Conservation (phyloP, 2,888 invertebrate genomes). For the Argynnis bischoffii region DNA sequence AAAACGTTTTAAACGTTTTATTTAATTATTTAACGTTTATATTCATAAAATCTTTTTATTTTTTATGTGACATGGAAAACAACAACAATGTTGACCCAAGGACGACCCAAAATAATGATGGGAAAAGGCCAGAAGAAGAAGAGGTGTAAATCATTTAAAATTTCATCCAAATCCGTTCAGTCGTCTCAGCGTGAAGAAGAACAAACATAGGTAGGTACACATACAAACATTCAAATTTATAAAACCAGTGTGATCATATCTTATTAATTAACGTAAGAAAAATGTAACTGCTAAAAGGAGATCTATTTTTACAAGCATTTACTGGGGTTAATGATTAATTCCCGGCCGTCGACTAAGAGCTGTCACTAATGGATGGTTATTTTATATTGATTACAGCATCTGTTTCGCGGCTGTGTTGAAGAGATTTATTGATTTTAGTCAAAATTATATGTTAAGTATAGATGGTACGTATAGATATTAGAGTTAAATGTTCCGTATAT, state of each 20-base stretch:
- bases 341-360: background rate
- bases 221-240: background rate
- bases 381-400: conserved; percentile 11
- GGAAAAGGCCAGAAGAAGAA: too few relatives aligned
- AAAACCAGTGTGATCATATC: background rate
- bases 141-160: too few relatives aligned
- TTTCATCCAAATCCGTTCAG: too few relatives aligned
- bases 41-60: too few relatives aligned
- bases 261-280: background rate
- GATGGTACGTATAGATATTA: background rate
- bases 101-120: too few relatives aligned
- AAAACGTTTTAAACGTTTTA: too few relatives aligned
- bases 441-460: conserved; percentile 1
- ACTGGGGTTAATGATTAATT: background rate
- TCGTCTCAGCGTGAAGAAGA: too few relatives aligned
- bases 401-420: conserved; percentile 1
- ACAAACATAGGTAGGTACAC: too few relatives aligned
- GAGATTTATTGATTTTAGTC: conserved; percentile 12
- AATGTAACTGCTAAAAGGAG: background rate
- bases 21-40: too few relatives aligned
- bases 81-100: too few relatives aligned
- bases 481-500: background rate
- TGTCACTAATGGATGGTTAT: conserved; percentile 11
- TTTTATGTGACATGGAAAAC: too few relatives aligned
- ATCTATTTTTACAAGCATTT: conserved; percentile 8